Evolutionary conservation across 2,888 invertebrate genomes (phyloP).

Genomic region (Cephus nigrinus): DNA sequence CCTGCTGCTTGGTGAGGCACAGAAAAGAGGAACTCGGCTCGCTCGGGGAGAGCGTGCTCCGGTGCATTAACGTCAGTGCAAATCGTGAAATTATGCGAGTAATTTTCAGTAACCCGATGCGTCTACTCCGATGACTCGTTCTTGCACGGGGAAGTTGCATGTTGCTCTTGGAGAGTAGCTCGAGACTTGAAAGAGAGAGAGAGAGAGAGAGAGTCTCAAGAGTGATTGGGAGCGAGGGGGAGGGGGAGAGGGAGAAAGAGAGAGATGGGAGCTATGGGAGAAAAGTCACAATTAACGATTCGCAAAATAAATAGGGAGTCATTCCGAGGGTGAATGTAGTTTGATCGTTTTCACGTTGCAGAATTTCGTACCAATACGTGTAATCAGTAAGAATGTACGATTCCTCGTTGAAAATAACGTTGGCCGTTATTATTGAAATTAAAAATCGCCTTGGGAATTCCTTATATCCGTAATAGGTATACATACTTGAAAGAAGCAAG

Average conservation of each 20-base stretch:
- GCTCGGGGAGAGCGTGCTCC: slow-evolving; percentile 30
- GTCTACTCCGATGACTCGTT: neutral
- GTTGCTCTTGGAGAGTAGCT: neutral
- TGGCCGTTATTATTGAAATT: neutral
- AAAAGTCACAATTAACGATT: neutral
- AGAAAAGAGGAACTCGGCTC: slow-evolving; percentile 21
- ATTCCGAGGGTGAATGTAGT: neutral
- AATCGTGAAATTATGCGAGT: slow-evolving; percentile 56
- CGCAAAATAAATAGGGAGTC: neutral
- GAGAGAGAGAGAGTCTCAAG: too few species aligned
- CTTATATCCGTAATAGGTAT: neutral
- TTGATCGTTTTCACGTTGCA: neutral
- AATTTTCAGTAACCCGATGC: neutral
- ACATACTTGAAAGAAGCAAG: neutral
- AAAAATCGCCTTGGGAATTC: neutral
- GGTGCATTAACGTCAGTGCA: slow-evolving; percentile 45
- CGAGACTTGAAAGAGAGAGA: neutral
- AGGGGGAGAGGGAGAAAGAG: too few species aligned
- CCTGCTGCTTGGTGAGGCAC: slow-evolving; percentile 24
- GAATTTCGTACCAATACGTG: neutral
- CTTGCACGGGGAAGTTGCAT: neutral
- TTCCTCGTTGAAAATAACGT: neutral
- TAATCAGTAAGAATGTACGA: neutral
- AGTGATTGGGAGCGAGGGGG: too few species aligned
- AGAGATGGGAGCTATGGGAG: too few species aligned